These are phyloP conservation scores for Sycophila sp. DNA, from an alignment of 1,140 invertebrate genomes.

Conservation along the genomic window DNA sequence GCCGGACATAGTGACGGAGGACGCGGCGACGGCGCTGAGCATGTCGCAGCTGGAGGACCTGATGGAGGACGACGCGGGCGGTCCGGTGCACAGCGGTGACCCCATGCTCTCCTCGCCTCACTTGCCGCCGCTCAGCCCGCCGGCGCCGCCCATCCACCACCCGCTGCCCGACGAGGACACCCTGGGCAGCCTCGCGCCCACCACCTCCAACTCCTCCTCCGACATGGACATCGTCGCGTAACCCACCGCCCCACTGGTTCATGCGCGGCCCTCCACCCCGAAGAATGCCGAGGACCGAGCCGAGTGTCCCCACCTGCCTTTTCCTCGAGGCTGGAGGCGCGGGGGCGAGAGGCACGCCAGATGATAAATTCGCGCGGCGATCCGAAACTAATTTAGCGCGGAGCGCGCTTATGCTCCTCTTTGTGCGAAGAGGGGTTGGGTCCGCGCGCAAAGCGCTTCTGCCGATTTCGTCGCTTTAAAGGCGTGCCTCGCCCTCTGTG, in stretches of 20 bases:
- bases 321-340: too few species aligned
- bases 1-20: constrained; percentile 69
- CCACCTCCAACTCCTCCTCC: constrained; percentile 60
- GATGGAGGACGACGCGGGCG: constrained; percentile 82
- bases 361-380: background rate
- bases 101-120: constrained; percentile 74
- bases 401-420: too few species aligned
- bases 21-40: constrained; percentile 67
- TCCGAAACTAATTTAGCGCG: constrained; percentile 4
- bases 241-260: constrained; percentile 39
- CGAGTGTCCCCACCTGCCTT: too few species aligned
- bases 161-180: constrained; percentile 61
- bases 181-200: constrained; percentile 60
- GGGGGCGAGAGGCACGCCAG: too few species aligned
- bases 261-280: too few species aligned
- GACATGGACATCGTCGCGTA: constrained; percentile 66
- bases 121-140: constrained; percentile 61
- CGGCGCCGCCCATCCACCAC: constrained; percentile 57
- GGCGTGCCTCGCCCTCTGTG: too few species aligned
- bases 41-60: constrained; percentile 80
- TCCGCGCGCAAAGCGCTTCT: background rate
- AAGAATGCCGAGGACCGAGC: background rate
- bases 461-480: background rate
- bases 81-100: constrained; percentile 73
- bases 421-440: too few species aligned